phyloP scores from a whole-genome alignment of 2,888 invertebrate genomes.

The Magallana nippona region DNA sequence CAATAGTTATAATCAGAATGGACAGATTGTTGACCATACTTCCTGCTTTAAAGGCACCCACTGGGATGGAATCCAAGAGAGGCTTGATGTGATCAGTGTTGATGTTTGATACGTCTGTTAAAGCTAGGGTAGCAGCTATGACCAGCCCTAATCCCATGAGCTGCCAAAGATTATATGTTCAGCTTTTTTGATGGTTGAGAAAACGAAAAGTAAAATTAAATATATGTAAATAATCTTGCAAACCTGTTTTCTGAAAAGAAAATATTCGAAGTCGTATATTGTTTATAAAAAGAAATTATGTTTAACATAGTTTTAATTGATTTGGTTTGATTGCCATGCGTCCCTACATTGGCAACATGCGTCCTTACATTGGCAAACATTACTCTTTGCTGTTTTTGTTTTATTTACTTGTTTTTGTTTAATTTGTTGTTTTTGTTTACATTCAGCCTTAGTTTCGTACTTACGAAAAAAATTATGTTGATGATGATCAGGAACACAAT shows the following conservation, averaged over 20 bases:
- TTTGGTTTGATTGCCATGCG: no score
- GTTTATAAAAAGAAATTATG: no score
- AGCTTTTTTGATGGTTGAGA: not conserved
- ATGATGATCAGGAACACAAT: constrained; percentile 40
- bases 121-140: constrained; percentile 10
- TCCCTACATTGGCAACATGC: no score
- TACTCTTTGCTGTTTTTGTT: no score
- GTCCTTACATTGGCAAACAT: no score
- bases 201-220: no score
- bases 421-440: no score
- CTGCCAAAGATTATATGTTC: constrained; percentile 5
- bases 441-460: not conserved
- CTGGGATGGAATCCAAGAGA: constrained; percentile 32
- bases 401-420: not conserved
- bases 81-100: constrained; percentile 33
- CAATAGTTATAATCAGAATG: constrained; percentile 1
- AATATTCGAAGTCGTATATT: no score
- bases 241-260: no score
- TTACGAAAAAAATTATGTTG: constrained; percentile 44
- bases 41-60: constrained; percentile 9
- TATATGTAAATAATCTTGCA: no score
- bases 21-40: not conserved
- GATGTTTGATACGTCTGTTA: constrained; percentile 9
- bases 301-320: no score
- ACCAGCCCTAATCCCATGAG: constrained; percentile 33